These are phyloP conservation scores for Drosophila repletoides DNA, from an alignment of 1,140 invertebrate species.

Conservation along the genomic window DNA sequence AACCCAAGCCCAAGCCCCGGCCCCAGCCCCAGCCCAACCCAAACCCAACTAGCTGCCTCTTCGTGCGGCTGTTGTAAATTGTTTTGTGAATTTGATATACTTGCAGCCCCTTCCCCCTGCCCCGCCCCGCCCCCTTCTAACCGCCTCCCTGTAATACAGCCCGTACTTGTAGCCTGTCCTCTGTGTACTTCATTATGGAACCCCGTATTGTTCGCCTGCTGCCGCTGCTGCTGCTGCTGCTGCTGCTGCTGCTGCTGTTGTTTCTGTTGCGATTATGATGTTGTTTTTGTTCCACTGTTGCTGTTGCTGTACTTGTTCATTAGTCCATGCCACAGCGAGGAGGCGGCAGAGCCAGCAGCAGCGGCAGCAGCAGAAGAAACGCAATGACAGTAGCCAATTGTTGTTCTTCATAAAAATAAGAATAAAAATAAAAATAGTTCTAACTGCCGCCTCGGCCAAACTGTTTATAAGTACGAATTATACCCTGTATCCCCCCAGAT, in stretches of 20 bases:
- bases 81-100: conserved; percentile 82
- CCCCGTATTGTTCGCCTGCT: conserved; percentile 25
- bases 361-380: conserved; percentile 8
- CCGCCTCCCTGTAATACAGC: not conserved
- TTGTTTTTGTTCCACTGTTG: conserved; percentile 37
- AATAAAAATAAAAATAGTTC: conserved; percentile 44
- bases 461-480: not conserved
- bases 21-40: not conserved
- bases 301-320: conserved; percentile 66
- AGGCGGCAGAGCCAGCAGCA: no score
- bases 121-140: not conserved
- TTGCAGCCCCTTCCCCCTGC: conserved; percentile 50
- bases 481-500: not conserved
- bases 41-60: conserved; percentile 15
- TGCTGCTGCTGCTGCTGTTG: no score
- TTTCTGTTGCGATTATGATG: conserved; percentile 44
- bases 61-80: conserved; percentile 68
- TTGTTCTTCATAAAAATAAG: conserved; percentile 10
- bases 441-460: conserved; percentile 30
- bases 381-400: conserved; percentile 51
- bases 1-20: not conserved
- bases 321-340: conserved; percentile 50
- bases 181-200: conserved; percentile 63
- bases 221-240: no score
- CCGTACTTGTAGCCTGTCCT: not conserved